These are phyloP conservation scores for Tautogolabrus adspersus DNA, from an alignment of 2,113 vertebrate species.

Conservation along the genomic window DNA sequence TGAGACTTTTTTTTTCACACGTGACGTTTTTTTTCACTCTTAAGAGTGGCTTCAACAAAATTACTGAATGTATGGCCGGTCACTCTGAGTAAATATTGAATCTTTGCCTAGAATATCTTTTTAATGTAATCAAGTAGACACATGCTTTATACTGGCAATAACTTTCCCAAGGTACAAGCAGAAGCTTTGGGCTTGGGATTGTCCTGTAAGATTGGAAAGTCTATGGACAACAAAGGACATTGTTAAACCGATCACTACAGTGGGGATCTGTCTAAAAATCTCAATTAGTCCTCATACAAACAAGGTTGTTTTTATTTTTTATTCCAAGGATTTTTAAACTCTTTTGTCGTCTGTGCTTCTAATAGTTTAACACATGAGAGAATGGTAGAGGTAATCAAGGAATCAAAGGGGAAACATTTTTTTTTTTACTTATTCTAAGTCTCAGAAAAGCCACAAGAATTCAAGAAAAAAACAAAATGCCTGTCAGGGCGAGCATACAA, in stretches of 20 bases:
- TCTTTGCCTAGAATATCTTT: neutral
- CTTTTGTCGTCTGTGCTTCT: slow-evolving; percentile 4
- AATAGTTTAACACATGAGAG: slow-evolving; percentile 11
- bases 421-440: slow-evolving; percentile 46
- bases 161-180: neutral
- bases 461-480: slow-evolving; percentile 78
- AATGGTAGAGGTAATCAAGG: slow-evolving; percentile 44
- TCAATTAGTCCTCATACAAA: neutral
- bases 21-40: neutral
- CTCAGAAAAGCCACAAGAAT: slow-evolving; percentile 79
- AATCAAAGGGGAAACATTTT: slow-evolving; percentile 15
- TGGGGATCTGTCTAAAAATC: neutral
- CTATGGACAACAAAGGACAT: neutral
- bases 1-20: neutral
- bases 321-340: neutral
- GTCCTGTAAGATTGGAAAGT: neutral
- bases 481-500: slow-evolving; percentile 80
- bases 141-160: neutral
- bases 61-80: neutral
- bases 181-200: slow-evolving; percentile 5
- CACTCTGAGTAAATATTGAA: neutral
- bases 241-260: neutral
- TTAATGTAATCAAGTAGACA: neutral
- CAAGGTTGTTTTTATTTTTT: neutral
- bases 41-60: neutral